Evolutionary conservation across 2,888 invertebrate genomes (phyloP).

Genomic region (Protonemura montana): DNA sequence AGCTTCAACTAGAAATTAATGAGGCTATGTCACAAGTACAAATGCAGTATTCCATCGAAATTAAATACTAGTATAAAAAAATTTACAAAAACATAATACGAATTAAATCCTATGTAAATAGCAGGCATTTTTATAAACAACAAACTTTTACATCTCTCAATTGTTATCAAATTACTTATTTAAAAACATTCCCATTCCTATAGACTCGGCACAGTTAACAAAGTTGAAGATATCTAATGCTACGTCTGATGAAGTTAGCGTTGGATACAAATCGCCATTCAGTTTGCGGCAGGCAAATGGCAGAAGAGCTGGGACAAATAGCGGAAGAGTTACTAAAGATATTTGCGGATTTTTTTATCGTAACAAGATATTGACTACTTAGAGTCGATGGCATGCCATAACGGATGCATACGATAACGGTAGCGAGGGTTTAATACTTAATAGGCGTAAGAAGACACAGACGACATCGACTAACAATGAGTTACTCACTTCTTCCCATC

Average conservation of each 20-base stretch:
- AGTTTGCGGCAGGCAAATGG: background rate
- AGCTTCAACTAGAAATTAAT: too few relatives aligned
- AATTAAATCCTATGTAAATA: background rate
- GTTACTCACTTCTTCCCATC: slow-evolving; percentile 4
- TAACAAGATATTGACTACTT: background rate
- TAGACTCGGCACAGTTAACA: background rate
- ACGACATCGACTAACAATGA: background rate
- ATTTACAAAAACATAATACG: background rate
- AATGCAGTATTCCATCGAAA: too few relatives aligned
- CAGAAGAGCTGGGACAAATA: background rate
- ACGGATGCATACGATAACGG: background rate
- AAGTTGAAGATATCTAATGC: background rate
- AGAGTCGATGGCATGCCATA: background rate
- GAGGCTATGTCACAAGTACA: too few relatives aligned
- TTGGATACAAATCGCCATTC: background rate
- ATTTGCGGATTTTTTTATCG: background rate
- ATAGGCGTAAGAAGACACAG: background rate
- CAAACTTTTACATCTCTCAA: background rate
- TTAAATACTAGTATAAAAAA: background rate
- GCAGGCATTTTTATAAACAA: background rate
- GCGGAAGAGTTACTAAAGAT: too few relatives aligned
- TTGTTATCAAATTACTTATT: background rate
- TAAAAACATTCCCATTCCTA: background rate
- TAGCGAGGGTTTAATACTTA: background rate
- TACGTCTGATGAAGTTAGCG: background rate